phyloP scores from a whole-genome alignment of 2,797 vertebrate species.

The Coregonus suidteri region DNA sequence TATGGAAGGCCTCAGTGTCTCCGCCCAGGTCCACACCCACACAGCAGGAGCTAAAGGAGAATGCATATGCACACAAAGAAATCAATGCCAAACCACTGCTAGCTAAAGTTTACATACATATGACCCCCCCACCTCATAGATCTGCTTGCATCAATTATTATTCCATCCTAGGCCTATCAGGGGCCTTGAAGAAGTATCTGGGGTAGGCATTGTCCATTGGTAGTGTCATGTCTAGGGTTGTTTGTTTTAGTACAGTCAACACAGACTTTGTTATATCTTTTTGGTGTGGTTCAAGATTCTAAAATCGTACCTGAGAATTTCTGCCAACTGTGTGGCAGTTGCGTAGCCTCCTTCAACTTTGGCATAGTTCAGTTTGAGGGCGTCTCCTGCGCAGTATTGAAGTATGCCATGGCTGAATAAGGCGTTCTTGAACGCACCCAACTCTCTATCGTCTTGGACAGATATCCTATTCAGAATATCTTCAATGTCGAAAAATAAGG shows the following conservation, averaged over 20 bases:
- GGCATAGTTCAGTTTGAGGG: constrained; percentile 45
- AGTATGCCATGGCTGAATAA: constrained; percentile 45
- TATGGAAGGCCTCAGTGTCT: constrained; percentile 79
- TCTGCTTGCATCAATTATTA: not conserved
- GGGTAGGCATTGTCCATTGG: not conserved
- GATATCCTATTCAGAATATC: constrained; percentile 42
- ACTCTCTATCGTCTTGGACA: constrained; percentile 36
- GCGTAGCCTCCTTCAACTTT: constrained; percentile 39
- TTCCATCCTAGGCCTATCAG: not conserved
- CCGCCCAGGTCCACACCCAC: constrained; percentile 82
- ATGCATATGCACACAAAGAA: not conserved
- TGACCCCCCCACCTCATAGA: not conserved
- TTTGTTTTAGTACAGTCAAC: not conserved
- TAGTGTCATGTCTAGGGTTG: not conserved
- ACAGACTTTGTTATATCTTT: not conserved
- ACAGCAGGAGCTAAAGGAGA: constrained; percentile 81
- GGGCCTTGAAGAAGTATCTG: not conserved
- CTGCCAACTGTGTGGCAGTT: constrained; percentile 51
- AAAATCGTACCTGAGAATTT: constrained; percentile 51
- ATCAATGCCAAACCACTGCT: not conserved
- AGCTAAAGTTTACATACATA: not conserved
- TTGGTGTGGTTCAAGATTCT: not conserved
- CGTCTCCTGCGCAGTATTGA: constrained; percentile 42
- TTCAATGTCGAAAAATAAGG: constrained; percentile 8
- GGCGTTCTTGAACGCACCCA: constrained; percentile 46